phyloP scores from a whole-genome alignment of 2,113 vertebrate genomes.

The Chitala chitala region DNA sequence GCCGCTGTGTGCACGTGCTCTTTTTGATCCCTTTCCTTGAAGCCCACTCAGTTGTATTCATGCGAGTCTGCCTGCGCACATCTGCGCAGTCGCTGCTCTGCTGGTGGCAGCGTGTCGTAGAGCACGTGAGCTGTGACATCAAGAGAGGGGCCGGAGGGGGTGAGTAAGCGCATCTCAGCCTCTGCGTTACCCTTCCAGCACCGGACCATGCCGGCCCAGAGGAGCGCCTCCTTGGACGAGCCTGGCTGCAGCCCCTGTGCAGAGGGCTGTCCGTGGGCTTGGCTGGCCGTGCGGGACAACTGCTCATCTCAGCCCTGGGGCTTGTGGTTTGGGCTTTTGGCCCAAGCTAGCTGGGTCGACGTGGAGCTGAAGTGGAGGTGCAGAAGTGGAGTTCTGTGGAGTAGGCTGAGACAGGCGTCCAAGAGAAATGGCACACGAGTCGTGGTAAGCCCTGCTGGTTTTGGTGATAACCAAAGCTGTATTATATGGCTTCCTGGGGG shows the following conservation, averaged over 20 bases:
- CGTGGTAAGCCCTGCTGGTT: slow-evolving; percentile 20
- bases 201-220: slow-evolving; percentile 54
- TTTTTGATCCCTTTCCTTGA: background rate
- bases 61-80: slow-evolving; percentile 48
- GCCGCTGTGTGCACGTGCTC: background rate
- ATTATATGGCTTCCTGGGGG: background rate
- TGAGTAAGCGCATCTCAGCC: background rate
- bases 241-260: slow-evolving; percentile 41
- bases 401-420: slow-evolving; percentile 51
- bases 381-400: slow-evolving; percentile 30
- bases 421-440: slow-evolving; percentile 42
- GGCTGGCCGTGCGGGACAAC: slow-evolving; percentile 55
- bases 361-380: slow-evolving; percentile 56
- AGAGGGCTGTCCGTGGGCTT: slow-evolving; percentile 56
- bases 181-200: background rate
- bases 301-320: slow-evolving; percentile 64
- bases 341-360: slow-evolving; percentile 59
- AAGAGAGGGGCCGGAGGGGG: slow-evolving; percentile 13
- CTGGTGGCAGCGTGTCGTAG: slow-evolving; percentile 54
- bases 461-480: background rate
- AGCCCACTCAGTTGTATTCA: slow-evolving; percentile 4
- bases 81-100: slow-evolving; percentile 41
- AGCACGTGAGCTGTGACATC: slow-evolving; percentile 43
- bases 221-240: slow-evolving; percentile 45
- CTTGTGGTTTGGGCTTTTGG: slow-evolving; percentile 63